Conservation (phyloP, 2,888 invertebrate genomes). For the Lycaena phlaeas region DNA sequence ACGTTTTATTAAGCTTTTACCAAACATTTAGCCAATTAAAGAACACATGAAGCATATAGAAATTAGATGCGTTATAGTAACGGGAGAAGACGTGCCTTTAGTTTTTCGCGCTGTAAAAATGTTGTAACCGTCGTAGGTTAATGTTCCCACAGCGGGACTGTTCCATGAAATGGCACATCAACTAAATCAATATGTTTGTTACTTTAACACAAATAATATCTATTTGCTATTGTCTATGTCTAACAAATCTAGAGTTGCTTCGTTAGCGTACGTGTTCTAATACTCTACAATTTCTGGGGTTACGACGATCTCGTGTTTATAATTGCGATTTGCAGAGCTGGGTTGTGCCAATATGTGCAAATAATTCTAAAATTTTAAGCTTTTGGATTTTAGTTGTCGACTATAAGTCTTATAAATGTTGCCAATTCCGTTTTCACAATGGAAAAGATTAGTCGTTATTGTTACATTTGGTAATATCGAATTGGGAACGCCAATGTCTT, state of each 20-base stretch:
- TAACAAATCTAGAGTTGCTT: slow-evolving; percentile 3
- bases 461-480: no score
- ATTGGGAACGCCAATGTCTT: not conserved
- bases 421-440: no score
- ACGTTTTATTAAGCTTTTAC: slow-evolving; percentile 9
- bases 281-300: slow-evolving; percentile 1
- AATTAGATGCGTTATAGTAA: slow-evolving; percentile 2
- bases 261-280: not conserved
- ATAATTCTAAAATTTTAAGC: slow-evolving; percentile 4
- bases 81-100: no score
- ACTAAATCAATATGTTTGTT: no score
- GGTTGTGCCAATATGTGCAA: slow-evolving; percentile 3
- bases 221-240: slow-evolving; percentile 5
- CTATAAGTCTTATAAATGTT: no score
- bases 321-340: slow-evolving; percentile 5
- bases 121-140: no score
- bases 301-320: slow-evolving; percentile 1
- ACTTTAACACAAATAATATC: slow-evolving; percentile 5
- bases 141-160: not conserved
- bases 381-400: no score
- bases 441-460: no score
- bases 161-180: not conserved
- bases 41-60: slow-evolving; percentile 10
- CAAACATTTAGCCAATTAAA: slow-evolving; percentile 11
- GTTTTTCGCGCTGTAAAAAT: no score